These are phyloP conservation scores for Coelinius sp. DNA, from an alignment of 2,888 invertebrate species.

Conservation along the genomic window DNA sequence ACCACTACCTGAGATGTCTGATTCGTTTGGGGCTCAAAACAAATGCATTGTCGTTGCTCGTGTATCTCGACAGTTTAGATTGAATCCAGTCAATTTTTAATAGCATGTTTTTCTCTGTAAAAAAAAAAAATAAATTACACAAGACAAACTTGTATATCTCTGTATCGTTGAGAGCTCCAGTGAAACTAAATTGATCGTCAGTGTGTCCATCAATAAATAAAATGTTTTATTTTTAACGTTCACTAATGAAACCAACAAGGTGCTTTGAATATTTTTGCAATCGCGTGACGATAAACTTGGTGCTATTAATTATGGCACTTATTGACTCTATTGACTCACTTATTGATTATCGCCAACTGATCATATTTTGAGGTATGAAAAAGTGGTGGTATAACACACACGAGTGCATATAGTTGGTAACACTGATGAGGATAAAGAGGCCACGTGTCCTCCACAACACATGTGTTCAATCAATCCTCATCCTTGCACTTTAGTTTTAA, in stretches of 20 bases:
- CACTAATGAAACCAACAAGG: constrained; percentile 15
- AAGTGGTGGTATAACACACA: not conserved
- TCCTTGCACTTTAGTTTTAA: constrained; percentile 1
- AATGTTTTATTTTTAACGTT: not conserved
- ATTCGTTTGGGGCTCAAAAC: constrained; percentile 17
- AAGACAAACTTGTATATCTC: not conserved
- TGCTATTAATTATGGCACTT: constrained; percentile 12
- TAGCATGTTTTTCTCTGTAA: not conserved
- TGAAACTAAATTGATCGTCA: not conserved
- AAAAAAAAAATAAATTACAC: not conserved
- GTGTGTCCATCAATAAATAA: not conserved
- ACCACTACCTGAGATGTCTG: not conserved
- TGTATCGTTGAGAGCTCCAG: not conserved
- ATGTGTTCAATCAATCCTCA: constrained; percentile 5
- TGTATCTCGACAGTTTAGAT: constrained; percentile 28
- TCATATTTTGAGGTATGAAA: not conserved
- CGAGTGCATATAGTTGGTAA: constrained; percentile 9
- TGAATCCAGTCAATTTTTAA: constrained; percentile 1
- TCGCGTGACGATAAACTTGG: constrained; percentile 22
- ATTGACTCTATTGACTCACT: not conserved
- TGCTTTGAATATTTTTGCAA: constrained; percentile 11
- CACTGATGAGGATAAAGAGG: constrained; percentile 16
- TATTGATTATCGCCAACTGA: constrained; percentile 5
- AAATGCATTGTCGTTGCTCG: constrained; percentile 28
- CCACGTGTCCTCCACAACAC: constrained; percentile 21